These are phyloP conservation scores for Butastur rufipennis DNA, from an alignment of 2,113 vertebrate genomes.

Conservation along the genomic window DNA sequence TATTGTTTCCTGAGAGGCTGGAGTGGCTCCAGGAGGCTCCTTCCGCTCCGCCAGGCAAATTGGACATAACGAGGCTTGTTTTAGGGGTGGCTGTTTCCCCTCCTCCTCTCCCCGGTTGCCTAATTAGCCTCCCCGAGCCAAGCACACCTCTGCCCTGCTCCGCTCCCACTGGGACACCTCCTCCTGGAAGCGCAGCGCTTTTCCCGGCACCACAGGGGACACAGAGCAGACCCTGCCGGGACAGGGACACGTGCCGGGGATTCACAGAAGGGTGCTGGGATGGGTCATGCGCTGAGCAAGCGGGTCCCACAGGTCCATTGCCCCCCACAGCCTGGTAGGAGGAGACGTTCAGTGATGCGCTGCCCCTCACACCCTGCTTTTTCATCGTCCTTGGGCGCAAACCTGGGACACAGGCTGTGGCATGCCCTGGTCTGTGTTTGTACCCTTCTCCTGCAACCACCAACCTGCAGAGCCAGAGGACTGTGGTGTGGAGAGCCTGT, in stretches of 20 bases:
- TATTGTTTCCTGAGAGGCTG: conserved; percentile 51
- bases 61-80: conserved; percentile 23
- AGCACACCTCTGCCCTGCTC: neutral
- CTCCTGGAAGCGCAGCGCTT: neutral
- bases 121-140: conserved; percentile 14
- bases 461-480: neutral
- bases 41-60: conserved; percentile 12
- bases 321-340: neutral
- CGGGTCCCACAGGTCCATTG: rapidly evolving
- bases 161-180: neutral
- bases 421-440: neutral
- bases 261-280: neutral
- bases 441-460: neutral
- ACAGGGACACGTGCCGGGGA: neutral
- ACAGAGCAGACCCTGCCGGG: rapidly evolving
- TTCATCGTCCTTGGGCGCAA: neutral
- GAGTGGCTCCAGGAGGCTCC: conserved; percentile 36
- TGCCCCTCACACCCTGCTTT: neutral
- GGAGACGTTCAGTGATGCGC: neutral
- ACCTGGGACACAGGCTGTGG: neutral
- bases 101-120: neutral
- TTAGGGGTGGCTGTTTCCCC: conserved; percentile 19
- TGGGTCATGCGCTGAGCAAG: neutral
- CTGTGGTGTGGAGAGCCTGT: rapidly evolving
- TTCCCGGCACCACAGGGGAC: neutral